Percentiles rank a stretch among this genome's conserved stretches.
Evolutionary conservation across 2,113 vertebrate genomes (phyloP).

Genomic region (Benitochromis conjunctus): DNA sequence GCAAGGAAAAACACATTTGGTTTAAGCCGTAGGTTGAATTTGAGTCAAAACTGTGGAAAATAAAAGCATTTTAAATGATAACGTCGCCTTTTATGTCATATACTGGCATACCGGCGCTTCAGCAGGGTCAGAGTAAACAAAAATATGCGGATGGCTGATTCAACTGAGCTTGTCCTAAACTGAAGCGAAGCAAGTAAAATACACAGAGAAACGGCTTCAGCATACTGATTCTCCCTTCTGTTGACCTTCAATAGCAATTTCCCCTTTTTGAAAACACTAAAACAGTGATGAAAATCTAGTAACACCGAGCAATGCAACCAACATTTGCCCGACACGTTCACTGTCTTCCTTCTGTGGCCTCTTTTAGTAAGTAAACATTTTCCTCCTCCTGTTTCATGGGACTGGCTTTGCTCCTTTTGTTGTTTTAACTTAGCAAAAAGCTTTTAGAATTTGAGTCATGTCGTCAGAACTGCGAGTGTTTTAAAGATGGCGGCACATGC

Average conservation of each 20-base stretch:
- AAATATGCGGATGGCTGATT: not conserved
- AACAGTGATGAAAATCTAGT: not conserved
- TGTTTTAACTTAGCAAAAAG: conserved; percentile 7
- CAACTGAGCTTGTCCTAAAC: not conserved
- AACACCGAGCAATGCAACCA: not conserved
- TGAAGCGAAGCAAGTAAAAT: not conserved
- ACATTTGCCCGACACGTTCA: not conserved
- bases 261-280: not conserved
- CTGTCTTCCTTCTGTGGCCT: not conserved
- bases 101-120: not conserved
- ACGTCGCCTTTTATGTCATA: not conserved
- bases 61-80: not conserved
- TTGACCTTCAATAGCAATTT: not conserved
- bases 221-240: not conserved
- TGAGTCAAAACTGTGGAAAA: not conserved
- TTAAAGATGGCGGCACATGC: not conserved
- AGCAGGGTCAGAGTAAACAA: not conserved
- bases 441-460: not conserved
- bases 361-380: not conserved
- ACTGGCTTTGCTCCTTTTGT: not conserved
- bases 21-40: not conserved
- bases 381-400: not conserved
- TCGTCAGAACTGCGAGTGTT: not conserved
- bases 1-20: not conserved
- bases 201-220: not conserved